phyloP scores from a whole-genome alignment of 2,113 vertebrate genomes.

The Machaerirhynchus nigripectus region DNA sequence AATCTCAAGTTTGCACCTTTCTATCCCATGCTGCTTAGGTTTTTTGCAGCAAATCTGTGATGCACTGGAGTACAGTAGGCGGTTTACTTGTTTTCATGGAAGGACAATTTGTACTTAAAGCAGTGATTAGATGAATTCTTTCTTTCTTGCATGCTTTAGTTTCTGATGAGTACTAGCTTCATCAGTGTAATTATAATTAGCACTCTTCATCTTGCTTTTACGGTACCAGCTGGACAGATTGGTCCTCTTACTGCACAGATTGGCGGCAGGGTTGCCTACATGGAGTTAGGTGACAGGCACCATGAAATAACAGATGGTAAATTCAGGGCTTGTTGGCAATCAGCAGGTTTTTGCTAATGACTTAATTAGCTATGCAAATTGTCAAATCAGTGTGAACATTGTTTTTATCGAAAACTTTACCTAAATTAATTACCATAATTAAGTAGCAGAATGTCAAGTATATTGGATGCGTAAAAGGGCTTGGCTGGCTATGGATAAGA shows the following conservation, averaged over 20 bases:
- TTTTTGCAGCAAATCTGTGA: slow-evolving; percentile 27
- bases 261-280: slow-evolving; percentile 77
- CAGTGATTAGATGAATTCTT: slow-evolving; percentile 66
- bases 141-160: slow-evolving; percentile 67
- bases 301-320: slow-evolving; percentile 94
- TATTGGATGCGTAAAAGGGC: slow-evolving; percentile 77
- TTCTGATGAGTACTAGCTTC: slow-evolving; percentile 82
- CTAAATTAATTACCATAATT: slow-evolving; percentile 99
- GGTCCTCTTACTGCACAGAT: slow-evolving; percentile 80
- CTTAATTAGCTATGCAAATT: slow-evolving; percentile 99
- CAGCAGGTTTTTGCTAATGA: slow-evolving; percentile 96
- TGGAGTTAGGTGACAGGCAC: slow-evolving; percentile 90
- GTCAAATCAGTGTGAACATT: slow-evolving; percentile 97
- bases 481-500: slow-evolving; percentile 70
- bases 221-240: slow-evolving; percentile 87
- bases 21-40: neutral
- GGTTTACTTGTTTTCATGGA: slow-evolving; percentile 67
- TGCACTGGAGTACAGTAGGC: slow-evolving; percentile 44
- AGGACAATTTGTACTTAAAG: slow-evolving; percentile 71
- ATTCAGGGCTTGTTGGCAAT: slow-evolving; percentile 96
- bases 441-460: slow-evolving; percentile 87
- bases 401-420: slow-evolving; percentile 97
- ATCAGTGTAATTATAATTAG: slow-evolving; percentile 88
- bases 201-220: slow-evolving; percentile 78
- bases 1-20: slow-evolving; percentile 30